Evolutionary conservation across 2,113 vertebrate genomes (phyloP).

Genomic region (Labrus mixtus): DNA sequence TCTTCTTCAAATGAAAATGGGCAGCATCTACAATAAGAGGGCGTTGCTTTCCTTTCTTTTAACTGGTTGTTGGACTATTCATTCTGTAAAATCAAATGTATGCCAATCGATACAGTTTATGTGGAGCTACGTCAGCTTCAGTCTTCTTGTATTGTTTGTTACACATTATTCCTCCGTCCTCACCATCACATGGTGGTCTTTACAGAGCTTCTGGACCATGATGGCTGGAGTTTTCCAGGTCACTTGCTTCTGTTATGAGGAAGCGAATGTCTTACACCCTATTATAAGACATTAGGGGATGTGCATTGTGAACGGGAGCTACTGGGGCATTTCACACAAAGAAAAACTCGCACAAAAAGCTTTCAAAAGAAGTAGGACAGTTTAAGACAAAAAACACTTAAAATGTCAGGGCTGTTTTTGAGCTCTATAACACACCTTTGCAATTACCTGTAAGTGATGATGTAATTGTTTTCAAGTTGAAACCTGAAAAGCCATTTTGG

Average conservation of each 20-base stretch:
- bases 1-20: neutral
- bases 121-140: neutral
- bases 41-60: neutral
- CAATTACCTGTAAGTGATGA: constrained; percentile 55
- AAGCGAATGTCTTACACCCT: constrained; percentile 29
- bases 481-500: constrained; percentile 48
- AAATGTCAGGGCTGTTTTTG: neutral
- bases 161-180: constrained; percentile 44
- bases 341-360: neutral
- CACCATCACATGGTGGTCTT: constrained; percentile 58
- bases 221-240: constrained; percentile 63
- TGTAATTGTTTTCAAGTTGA: constrained; percentile 58
- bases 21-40: neutral
- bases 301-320: constrained; percentile 12
- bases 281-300: constrained; percentile 41
- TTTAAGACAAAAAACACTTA: neutral
- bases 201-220: constrained; percentile 43
- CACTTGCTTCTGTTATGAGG: constrained; percentile 56
- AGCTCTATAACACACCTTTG: constrained; percentile 13
- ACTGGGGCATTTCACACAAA: constrained; percentile 15
- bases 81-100: neutral
- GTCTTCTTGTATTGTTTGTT: neutral
- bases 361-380: neutral
- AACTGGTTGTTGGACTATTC: neutral
- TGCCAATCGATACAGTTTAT: neutral